A percentile compares a stretch with the other conserved stretches of the same genome.
Evolutionary conservation across 2,888 invertebrate species (phyloP).

Genomic region (Drosophila tripunctata): DNA sequence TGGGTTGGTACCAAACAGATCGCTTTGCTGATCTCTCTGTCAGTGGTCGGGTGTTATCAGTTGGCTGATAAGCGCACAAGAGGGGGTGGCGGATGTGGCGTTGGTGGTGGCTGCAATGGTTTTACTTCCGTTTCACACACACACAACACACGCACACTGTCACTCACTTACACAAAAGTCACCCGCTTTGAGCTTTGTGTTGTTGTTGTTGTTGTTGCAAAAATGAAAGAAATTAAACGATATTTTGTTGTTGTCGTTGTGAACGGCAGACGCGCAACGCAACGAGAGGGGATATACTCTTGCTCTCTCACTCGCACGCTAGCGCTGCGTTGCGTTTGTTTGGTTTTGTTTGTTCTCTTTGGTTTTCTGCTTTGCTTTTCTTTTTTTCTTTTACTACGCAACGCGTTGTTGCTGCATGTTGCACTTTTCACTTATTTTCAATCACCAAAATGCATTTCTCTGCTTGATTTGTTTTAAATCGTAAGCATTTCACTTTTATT

Average conservation of each 20-base stretch:
- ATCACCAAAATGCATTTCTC: conserved; percentile 54
- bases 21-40: conserved; percentile 13
- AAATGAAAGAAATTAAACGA: conserved; percentile 73
- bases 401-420: conserved; percentile 65
- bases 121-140: conserved; percentile 13
- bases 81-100: conserved; percentile 16
- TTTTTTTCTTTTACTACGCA: conserved; percentile 49
- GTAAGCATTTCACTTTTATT: conserved; percentile 43
- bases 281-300: conserved; percentile 34
- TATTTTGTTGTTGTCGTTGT: conserved; percentile 74
- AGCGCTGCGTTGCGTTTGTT: conserved; percentile 33
- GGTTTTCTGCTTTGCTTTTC: conserved; percentile 52
- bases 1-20: conserved; percentile 20
- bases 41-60: conserved; percentile 34
- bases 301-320: conserved; percentile 27
- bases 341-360: conserved; percentile 70
- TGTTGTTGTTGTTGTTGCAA: conserved; percentile 52
- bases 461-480: conserved; percentile 38
- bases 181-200: conserved; percentile 55
- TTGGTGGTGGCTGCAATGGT: conserved; percentile 18
- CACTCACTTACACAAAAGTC: conserved; percentile 56
- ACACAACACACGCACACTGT: not conserved
- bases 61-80: conserved; percentile 42
- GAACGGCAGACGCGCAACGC: conserved; percentile 41
- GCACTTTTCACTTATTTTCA: conserved; percentile 62